Conservation (phyloP, 2,113 vertebrate genomes). For the Saguinus midas region DNA sequence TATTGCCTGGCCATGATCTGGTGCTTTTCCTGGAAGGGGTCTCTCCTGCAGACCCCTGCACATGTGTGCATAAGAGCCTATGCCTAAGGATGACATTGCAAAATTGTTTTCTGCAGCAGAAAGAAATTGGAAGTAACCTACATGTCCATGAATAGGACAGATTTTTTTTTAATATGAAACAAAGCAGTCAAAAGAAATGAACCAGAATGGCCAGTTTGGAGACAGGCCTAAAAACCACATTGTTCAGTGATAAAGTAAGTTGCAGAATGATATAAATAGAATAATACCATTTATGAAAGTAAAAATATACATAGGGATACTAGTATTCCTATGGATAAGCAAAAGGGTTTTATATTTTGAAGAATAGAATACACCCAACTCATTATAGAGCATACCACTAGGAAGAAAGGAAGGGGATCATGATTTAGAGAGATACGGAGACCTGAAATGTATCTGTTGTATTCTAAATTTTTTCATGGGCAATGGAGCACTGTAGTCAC, state of each 20-base stretch:
- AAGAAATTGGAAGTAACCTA: background rate
- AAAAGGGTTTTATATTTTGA: background rate
- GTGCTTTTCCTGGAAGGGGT: background rate
- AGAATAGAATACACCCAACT: background rate
- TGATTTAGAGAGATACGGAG: background rate
- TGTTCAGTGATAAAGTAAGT: background rate
- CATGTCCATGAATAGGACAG: background rate
- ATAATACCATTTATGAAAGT: background rate
- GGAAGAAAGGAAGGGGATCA: background rate
- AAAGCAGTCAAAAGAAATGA: background rate
- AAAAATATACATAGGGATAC: background rate
- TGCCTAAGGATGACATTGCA: background rate
- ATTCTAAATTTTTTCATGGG: background rate
- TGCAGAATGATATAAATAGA: background rate
- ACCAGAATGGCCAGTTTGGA: constrained; percentile 6
- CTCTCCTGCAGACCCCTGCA: background rate
- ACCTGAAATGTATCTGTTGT: background rate
- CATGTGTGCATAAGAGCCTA: fast-evolving
- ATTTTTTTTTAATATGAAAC: background rate
- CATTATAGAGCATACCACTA: background rate
- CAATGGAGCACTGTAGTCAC: background rate
- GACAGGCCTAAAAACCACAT: background rate
- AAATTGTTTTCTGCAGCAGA: background rate
- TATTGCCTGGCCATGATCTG: background rate
- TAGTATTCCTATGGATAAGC: background rate